These are phyloP conservation scores for Stichopus horrens DNA, from an alignment of 53 echinoderm and acorn worm species.

Conservation along the genomic window DNA sequence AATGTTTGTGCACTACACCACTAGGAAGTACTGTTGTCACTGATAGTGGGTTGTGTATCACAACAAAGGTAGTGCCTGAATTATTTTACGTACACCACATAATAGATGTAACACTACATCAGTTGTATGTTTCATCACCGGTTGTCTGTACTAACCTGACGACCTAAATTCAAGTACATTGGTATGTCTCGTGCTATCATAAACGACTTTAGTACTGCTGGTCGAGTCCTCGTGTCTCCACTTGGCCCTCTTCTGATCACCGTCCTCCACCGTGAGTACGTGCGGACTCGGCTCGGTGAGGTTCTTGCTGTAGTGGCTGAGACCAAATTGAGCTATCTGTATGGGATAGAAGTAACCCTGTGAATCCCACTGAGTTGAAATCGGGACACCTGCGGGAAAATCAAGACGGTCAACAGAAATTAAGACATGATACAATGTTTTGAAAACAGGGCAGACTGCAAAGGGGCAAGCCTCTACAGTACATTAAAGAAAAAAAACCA, in stretches of 20 bases:
- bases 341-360: slow-evolving; percentile 99
- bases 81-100: too few species aligned
- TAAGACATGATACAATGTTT: background rate
- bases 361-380: slow-evolving; percentile 96
- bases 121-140: too few species aligned
- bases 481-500: too few species aligned
- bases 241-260: slow-evolving; percentile 49
- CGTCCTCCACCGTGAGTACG: slow-evolving; percentile 74
- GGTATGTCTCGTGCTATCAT: slow-evolving; percentile 22
- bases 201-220: slow-evolving; percentile 52
- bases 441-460: too few species aligned
- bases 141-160: slow-evolving; percentile 62
- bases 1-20: too few species aligned
- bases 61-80: too few species aligned
- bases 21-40: too few species aligned
- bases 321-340: slow-evolving; percentile 96
- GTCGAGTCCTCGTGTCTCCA: slow-evolving; percentile 72
- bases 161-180: slow-evolving; percentile 85
- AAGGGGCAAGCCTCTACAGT: too few species aligned
- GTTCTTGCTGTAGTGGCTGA: slow-evolving; percentile 98
- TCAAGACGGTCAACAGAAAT: background rate
- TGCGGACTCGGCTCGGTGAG: slow-evolving; percentile 74
- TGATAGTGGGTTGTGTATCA: too few species aligned
- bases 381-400: slow-evolving; percentile 75
- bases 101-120: too few species aligned